Evolutionary conservation across 2,888 invertebrate genomes (phyloP).

Genomic region (Lasioglossum vierecki): DNA sequence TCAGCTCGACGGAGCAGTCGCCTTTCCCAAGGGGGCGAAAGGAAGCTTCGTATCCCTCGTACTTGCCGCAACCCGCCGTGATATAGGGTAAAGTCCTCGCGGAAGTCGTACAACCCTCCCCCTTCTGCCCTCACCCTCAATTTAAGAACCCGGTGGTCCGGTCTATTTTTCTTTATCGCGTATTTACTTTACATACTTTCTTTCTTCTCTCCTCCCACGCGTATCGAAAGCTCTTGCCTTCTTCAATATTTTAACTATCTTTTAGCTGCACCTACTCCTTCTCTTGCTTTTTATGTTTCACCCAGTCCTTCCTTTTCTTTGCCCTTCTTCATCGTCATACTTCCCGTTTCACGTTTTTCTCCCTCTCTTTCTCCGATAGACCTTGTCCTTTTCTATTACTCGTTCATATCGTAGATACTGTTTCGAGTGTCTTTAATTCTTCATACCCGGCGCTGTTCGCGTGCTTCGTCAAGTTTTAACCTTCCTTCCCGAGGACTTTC

Average conservation of each 20-base stretch:
- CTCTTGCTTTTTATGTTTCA: not conserved
- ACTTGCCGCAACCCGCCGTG: conserved; percentile 43
- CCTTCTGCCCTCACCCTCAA: not conserved
- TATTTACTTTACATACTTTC: conserved; percentile 23
- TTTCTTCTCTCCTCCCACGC: not conserved
- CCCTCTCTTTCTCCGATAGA: not conserved
- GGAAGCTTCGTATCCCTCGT: conserved; percentile 61
- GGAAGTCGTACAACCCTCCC: conserved; percentile 32
- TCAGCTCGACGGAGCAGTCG: conserved; percentile 56
- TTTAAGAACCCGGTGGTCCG: conserved; percentile 35
- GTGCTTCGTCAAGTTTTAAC: conserved; percentile 40
- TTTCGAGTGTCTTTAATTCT: conserved; percentile 55
- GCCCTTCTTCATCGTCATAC: not conserved
- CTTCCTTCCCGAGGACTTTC: not conserved
- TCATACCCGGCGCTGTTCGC: conserved; percentile 47
- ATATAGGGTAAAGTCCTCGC: conserved; percentile 57
- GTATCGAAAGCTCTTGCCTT: conserved; percentile 11
- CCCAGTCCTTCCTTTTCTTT: not conserved
- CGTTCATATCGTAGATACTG: conserved; percentile 24
- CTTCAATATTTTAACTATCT: conserved; percentile 30
- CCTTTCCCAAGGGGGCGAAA: conserved; percentile 62
- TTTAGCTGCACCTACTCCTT: not conserved
- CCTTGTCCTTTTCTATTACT: conserved; percentile 15
- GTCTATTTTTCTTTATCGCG: conserved; percentile 40
- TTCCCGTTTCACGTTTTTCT: not conserved